Evolutionary conservation across 2,888 invertebrate genomes (phyloP).

Genomic region (Drosophila rellima): DNA sequence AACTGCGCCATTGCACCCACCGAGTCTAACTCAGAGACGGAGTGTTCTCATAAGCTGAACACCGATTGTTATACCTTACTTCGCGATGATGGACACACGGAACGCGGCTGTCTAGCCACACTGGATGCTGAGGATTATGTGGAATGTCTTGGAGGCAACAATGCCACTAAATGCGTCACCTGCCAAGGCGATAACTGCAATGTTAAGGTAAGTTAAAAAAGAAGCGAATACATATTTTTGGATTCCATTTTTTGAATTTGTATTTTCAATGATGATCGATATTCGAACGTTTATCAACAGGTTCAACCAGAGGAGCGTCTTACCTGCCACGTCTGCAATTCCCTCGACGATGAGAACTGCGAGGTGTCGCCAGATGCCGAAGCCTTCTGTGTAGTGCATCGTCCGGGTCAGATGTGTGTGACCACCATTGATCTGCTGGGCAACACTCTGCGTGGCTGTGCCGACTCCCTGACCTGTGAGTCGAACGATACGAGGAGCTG

Average conservation of each 20-base stretch:
- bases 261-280: no score
- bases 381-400: conserved; percentile 65
- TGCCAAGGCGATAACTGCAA: conserved; percentile 77
- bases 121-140: conserved; percentile 69
- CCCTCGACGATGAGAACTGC: conserved; percentile 58
- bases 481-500: conserved; percentile 50
- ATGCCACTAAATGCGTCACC: conserved; percentile 61
- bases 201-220: conserved; percentile 65
- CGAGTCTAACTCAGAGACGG: conserved; percentile 26
- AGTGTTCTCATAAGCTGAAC: conserved; percentile 59
- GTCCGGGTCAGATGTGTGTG: conserved; percentile 65
- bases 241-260: no score
- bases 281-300: conserved; percentile 57
- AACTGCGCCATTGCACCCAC: conserved; percentile 72
- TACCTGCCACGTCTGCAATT: conserved; percentile 76
- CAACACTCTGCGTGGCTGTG: conserved; percentile 79
- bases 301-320: conserved; percentile 77
- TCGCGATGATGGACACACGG: conserved; percentile 74
- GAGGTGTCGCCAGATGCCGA: conserved; percentile 55
- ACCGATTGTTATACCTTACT: conserved; percentile 78
- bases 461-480: conserved; percentile 61
- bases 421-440: conserved; percentile 58
- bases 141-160: conserved; percentile 59
- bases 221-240: no score
- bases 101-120: conserved; percentile 77